Evolutionary conservation across 1,140 invertebrate species (phyloP), one percentile per base, ranked within the genome.

Genomic region (Hydropsyche tenuis): DNA sequence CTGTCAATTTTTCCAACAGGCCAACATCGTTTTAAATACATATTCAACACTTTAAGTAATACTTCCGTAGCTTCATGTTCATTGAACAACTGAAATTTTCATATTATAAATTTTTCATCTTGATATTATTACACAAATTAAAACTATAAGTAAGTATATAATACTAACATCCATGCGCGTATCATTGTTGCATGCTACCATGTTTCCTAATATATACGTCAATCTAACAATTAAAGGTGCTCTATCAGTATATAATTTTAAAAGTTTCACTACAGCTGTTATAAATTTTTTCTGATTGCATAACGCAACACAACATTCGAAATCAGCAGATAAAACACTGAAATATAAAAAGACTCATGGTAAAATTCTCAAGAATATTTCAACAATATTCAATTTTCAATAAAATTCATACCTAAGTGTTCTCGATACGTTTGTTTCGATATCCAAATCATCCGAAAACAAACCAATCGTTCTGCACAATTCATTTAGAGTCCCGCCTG

Each of bases 271-370:
- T 27, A 88, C 78, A 22, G 84, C 80, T 0, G 82, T 79, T 63
- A 86, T 81, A 7, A 82, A 78, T 22, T 77, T 79, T 0, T 81
- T 76, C 51, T 79, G 81, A 6, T 82, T 85, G 25, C 88, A 87
- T 73, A 94, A 85, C 64, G 85, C 86, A 51, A 87, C 84, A 80
- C 92, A 94, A 79, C 93, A 94, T 51, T 88, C 86, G 48, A 88
- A 87, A 76, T 93, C 89, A 14, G 90, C 89, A 12, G 93, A 95
- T 42, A 94, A 81, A 65, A 94, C 92, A 80, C 92, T 94, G 82
- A 48, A 77, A 71, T 1, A 22, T 37, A 42, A 65, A 48, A 73
- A 69, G 4, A 14, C 43, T 16, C 20, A 11, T 23, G 11, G 4
- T 63, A 12, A 48, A 85, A 84, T 74, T 77, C 75, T 77, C 69